A percentile compares a stretch with the other conserved stretches of the same genome.
These are phyloP conservation scores for Ichneumoninae sp. DNA, from an alignment of 2,888 invertebrate genomes.

Conservation along the genomic window DNA sequence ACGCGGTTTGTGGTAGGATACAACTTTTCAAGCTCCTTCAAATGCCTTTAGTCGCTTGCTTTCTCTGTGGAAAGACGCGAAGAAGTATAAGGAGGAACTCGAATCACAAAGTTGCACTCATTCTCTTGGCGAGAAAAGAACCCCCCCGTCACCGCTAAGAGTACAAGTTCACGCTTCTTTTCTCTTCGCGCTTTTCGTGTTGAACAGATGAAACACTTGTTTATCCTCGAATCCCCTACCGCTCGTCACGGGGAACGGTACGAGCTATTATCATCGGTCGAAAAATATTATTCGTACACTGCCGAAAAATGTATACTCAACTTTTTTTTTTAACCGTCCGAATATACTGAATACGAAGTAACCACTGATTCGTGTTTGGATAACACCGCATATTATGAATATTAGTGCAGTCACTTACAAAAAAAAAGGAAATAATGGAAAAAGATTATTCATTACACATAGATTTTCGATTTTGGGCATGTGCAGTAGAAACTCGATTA, in stretches of 20 bases:
- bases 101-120: constrained; percentile 56
- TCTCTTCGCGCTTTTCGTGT: constrained; percentile 42
- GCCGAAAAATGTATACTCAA: too few species aligned
- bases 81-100: constrained; percentile 32
- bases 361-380: too few species aligned
- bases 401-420: too few species aligned
- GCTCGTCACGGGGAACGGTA: background rate
- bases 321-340: too few species aligned
- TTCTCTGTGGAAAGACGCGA: constrained; percentile 27
- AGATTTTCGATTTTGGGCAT: too few species aligned
- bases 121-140: constrained; percentile 49
- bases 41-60: constrained; percentile 45
- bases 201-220: constrained; percentile 62
- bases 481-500: too few species aligned
- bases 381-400: too few species aligned
- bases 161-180: constrained; percentile 35
- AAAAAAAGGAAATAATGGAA: too few species aligned
- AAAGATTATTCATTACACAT: too few species aligned
- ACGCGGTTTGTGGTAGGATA: constrained; percentile 20
- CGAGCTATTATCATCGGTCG: constrained; percentile 11
- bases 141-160: background rate
- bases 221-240: constrained; percentile 53
- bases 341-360: too few species aligned
- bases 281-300: constrained; percentile 25
- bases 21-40: constrained; percentile 57